A percentile compares a stretch with the other conserved stretches of the same genome.
Conservation (phyloP, 2,797 vertebrate genomes). For the Coccyzus lansbergi region DNA sequence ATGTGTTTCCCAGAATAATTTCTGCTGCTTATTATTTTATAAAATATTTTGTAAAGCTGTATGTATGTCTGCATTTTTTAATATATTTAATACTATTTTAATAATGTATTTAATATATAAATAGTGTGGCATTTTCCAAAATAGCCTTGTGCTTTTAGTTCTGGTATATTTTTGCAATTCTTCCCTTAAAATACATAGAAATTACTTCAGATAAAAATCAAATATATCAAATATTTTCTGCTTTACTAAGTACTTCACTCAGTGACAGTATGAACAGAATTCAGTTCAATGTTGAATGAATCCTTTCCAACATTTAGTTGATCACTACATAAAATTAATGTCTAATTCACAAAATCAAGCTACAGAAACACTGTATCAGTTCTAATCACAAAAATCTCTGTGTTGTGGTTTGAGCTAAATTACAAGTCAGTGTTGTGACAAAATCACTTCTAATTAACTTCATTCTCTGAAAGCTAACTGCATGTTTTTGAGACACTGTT, state of each 20-base stretch:
- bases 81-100: neutral
- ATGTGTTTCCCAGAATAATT: neutral
- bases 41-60: neutral
- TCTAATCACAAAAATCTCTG: neutral
- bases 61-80: neutral
- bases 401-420: too few relatives aligned
- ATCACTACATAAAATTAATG: neutral
- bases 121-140: neutral
- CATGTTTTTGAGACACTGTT: too few relatives aligned
- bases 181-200: neutral
- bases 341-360: neutral
- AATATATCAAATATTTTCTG: neutral
- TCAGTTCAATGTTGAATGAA: neutral
- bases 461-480: too few relatives aligned
- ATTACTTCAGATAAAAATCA: neutral
- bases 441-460: too few relatives aligned
- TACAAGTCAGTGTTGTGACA: too few relatives aligned
- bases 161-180: neutral
- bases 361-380: neutral
- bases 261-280: neutral
- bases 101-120: neutral
- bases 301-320: neutral
- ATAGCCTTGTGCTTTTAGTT: neutral
- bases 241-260: neutral
- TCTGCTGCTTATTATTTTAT: neutral